phyloP scores from a whole-genome alignment of 2,888 invertebrate species.

The Matsumyia berberina region DNA sequence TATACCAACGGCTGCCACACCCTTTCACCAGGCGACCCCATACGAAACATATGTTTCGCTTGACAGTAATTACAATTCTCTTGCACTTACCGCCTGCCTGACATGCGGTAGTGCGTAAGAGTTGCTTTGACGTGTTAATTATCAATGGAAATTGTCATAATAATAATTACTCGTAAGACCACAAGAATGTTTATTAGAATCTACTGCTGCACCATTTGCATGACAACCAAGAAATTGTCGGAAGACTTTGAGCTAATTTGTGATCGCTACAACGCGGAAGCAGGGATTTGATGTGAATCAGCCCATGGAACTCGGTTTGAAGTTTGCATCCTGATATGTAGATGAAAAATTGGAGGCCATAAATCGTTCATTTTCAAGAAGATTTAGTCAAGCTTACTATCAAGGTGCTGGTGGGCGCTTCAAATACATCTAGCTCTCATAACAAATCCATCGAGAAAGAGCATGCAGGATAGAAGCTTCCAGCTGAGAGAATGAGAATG shows the following conservation, averaged over 20 bases:
- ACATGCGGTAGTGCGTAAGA: conserved; percentile 66
- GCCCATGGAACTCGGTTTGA: too few species aligned
- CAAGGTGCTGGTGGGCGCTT: too few species aligned
- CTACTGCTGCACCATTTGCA: conserved; percentile 16
- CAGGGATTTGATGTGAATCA: not conserved
- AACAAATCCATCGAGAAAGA: too few species aligned
- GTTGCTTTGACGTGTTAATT: conserved; percentile 66
- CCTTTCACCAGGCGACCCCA: conserved; percentile 31
- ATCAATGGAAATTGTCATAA: conserved; percentile 34
- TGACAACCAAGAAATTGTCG: conserved; percentile 9
- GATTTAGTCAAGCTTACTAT: too few species aligned
- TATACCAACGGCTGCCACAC: conserved; percentile 80
- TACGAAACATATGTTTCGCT: conserved; percentile 10
- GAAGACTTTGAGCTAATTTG: not conserved
- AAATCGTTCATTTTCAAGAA: too few species aligned
- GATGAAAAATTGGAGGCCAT: too few species aligned
- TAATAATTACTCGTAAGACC: conserved; percentile 32
- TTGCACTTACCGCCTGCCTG: conserved; percentile 40
- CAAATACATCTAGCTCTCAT: too few species aligned
- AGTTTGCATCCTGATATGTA: too few species aligned
- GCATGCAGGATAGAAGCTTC: too few species aligned
- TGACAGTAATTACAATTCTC: conserved; percentile 42
- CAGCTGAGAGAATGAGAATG: too few species aligned
- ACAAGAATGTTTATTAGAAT: conserved; percentile 34
- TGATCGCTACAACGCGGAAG: conserved; percentile 1